Base-by-base conservation (phyloP, 1,140 invertebrate species). In the Chrysomallon squamiferum region DNA sequence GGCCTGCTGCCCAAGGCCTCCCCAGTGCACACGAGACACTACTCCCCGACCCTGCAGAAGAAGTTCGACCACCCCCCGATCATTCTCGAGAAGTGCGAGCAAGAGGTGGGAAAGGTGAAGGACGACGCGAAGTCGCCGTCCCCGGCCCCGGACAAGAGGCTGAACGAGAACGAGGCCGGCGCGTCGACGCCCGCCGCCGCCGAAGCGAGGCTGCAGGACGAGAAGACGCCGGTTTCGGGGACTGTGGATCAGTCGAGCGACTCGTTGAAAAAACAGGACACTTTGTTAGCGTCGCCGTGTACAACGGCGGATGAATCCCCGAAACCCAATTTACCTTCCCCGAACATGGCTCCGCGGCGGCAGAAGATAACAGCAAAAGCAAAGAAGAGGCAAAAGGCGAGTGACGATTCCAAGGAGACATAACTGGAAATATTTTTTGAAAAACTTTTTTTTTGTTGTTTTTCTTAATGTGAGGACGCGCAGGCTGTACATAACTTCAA, bases 1-100 rank as follows among this genome's bases (percentile, higher is more conserved):
- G 86, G 88, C 7, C 77, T 87, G 3, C 73, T 88, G 20, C 86
- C 88, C 6, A 61, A 62, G 60, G 50, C 35, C 25, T 27, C 33
- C 25, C 57, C 13, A 49, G 41, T 59, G 32, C 49, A 49, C 49
- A 13, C 7, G 32, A 35, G 47, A 6, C 59, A 30, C 33, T 52
- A 20, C 52, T 47, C 71, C n/a, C n/a, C 54, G 27, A 49, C 65
- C 33, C 58, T 62, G 45, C 62, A 71, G 56, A 33, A 52, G 15
- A 62, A 68, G 59, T 68, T 68, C 29, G 65, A 68, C 43, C 61
- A 66, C 22, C 50, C 50, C 15, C 50, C 50, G 4, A 30, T 54
- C 52, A 72, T 72, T 45, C 66, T 63, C 3, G 70, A 72, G 59
- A 41, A 50, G 11, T 49, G 32, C 11, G 70, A 72, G n/a, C 35